Evolutionary conservation across 2,113 vertebrate genomes (phyloP).

Genomic region (Syngnathus scovelli): DNA sequence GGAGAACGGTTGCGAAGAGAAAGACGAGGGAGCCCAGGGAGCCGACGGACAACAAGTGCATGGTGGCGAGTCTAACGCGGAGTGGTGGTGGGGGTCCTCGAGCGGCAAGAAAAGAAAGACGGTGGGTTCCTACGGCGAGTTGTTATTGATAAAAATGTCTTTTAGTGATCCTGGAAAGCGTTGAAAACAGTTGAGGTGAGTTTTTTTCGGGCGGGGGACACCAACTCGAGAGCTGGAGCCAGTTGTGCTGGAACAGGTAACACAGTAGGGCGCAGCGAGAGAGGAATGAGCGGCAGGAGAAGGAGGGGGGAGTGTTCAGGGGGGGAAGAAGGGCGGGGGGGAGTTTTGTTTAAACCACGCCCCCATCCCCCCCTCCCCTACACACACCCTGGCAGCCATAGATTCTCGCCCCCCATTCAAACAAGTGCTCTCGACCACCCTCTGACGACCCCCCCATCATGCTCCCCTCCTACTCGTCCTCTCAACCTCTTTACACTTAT

Average conservation of each 20-base stretch:
- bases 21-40: constrained; percentile 33
- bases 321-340: constrained; percentile 31
- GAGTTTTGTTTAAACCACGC: not conserved
- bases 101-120: not conserved
- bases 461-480: constrained; percentile 1
- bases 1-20: constrained; percentile 37
- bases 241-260: constrained; percentile 60
- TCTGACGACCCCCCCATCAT: not conserved
- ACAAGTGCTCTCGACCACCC: not conserved
- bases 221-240: constrained; percentile 35
- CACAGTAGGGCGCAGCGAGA: constrained; percentile 33
- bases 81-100: not conserved
- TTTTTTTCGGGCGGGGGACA: not conserved
- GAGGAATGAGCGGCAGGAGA: constrained; percentile 30
- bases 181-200: constrained; percentile 14
- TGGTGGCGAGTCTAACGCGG: constrained; percentile 47
- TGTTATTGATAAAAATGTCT: not conserved
- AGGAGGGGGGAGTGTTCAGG: constrained; percentile 22
- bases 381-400: too few species aligned
- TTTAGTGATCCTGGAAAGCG: constrained; percentile 22
- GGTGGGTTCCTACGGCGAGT: not conserved
- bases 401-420: not conserved
- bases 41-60: constrained; percentile 68
- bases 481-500: constrained; percentile 11
- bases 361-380: not conserved